phyloP scores from a whole-genome alignment of 2,797 vertebrate genomes.

The Amazonetta brasiliensis region DNA sequence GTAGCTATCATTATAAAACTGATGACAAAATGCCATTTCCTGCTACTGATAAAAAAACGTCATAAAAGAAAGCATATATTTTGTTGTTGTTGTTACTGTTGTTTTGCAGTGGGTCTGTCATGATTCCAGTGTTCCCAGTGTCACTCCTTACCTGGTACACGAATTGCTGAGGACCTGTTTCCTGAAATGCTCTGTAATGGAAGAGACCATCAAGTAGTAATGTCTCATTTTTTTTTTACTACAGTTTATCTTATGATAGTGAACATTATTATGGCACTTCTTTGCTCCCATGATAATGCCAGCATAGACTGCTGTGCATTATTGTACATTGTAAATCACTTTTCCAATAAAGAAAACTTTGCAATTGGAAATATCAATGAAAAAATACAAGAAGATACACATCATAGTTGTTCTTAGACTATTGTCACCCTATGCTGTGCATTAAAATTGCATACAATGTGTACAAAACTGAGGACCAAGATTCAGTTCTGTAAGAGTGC shows the following conservation, averaged over 20 bases:
- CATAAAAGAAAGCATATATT: not conserved
- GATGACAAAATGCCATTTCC: not conserved
- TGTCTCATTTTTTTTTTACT: not conserved
- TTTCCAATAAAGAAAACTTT: constrained; percentile 5
- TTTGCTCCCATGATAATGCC: not conserved
- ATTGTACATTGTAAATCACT: not conserved
- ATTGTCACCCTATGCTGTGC: not conserved
- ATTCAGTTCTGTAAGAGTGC: not conserved
- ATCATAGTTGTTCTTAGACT: not conserved
- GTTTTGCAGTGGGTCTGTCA: not conserved
- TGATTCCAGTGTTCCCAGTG: not conserved
- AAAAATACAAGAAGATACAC: not conserved
- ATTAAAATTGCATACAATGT: not conserved
- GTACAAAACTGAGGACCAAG: not conserved
- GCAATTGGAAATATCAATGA: not conserved
- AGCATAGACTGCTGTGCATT: not conserved
- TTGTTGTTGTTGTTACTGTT: not conserved
- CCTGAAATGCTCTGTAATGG: not conserved
- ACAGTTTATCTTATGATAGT: not conserved
- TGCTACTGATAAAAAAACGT: not conserved
- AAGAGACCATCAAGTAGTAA: not conserved
- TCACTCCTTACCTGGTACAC: not conserved
- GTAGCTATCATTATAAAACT: not conserved
- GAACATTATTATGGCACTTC: not conserved
- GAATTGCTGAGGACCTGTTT: not conserved